A percentile compares a stretch with the other conserved stretches of the same genome.
phyloP scores from a whole-genome alignment of 1,140 invertebrate genomes.

The Drosophila guanche region DNA sequence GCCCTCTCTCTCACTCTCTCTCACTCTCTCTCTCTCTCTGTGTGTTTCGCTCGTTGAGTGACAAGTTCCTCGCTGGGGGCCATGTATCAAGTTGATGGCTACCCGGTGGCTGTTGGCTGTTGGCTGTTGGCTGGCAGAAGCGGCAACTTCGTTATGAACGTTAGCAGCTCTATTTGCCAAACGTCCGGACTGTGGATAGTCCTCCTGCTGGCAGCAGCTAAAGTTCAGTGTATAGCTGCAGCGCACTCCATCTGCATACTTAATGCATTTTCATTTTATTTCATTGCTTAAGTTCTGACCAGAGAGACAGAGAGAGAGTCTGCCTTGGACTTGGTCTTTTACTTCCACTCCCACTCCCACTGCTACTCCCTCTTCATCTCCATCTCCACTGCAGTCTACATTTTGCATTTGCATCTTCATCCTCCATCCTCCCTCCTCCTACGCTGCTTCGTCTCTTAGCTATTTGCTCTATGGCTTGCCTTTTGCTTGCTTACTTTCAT shows the following conservation, averaged over 20 bases:
- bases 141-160: constrained; percentile 72
- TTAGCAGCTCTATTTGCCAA: constrained; percentile 72
- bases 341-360: constrained; percentile 8
- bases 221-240: constrained; percentile 18
- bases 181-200: constrained; percentile 1
- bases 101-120: constrained; percentile 55
- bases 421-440: constrained; percentile 12
- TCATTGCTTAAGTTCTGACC: constrained; percentile 75
- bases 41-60: constrained; percentile 48
- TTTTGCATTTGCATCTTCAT: background rate
- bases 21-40: no score
- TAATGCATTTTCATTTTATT: constrained; percentile 80
- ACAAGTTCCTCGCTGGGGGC: constrained; percentile 48
- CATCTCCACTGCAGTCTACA: background rate
- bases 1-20: background rate
- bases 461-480: constrained; percentile 68
- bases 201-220: background rate
- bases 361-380: constrained; percentile 16
- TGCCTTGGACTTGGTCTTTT: constrained; percentile 18
- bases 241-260: constrained; percentile 65
- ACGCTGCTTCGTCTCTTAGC: constrained; percentile 3
- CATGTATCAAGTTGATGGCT: constrained; percentile 70
- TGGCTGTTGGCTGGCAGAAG: constrained; percentile 18
- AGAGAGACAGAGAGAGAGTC: constrained; percentile 1
- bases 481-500: constrained; percentile 76